Conservation (phyloP, 1,140 invertebrate genomes). For the Drosophila seguyi region DNA sequence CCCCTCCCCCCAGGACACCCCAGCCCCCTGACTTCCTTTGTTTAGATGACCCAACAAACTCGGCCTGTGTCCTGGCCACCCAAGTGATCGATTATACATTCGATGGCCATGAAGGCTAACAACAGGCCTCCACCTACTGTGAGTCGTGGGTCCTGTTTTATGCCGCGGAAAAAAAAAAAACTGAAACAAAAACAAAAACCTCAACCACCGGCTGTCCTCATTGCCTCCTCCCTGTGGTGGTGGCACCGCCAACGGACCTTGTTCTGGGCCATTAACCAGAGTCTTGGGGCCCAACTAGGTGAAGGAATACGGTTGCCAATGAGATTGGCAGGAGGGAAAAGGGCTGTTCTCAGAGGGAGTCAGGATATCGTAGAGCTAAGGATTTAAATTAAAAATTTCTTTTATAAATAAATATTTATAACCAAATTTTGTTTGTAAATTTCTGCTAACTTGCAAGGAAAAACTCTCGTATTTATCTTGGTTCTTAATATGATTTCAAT, state of each 20-base stretch:
- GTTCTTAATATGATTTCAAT: not conserved
- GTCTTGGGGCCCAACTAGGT: slow-evolving; percentile 15
- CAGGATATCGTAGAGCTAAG: not conserved
- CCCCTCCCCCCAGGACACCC: not conserved
- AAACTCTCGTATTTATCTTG: not conserved
- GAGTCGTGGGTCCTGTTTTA: not conserved
- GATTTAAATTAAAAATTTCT: not conserved
- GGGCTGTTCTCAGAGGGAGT: not conserved
- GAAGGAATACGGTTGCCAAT: slow-evolving; percentile 6
- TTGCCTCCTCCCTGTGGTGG: slow-evolving; percentile 41
- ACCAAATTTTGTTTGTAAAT: not conserved
- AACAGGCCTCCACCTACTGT: slow-evolving; percentile 37
- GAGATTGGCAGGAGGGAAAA: not conserved
- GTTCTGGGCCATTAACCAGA: slow-evolving; percentile 12
- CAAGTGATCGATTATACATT: slow-evolving; percentile 81
- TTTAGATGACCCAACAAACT: slow-evolving; percentile 84
- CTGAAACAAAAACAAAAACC: not conserved
- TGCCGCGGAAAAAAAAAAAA: slow-evolving; percentile 4
- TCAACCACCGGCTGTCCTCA: slow-evolving; percentile 59
- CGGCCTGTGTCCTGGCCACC: slow-evolving; percentile 58
- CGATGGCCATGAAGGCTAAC: slow-evolving; percentile 80
- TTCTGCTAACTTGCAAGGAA: not conserved
- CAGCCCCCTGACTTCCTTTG: slow-evolving; percentile 49
- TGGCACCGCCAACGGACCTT: slow-evolving; percentile 17
- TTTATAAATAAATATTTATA: not conserved